phyloP scores from a whole-genome alignment of 2,888 invertebrate genomes.

The Hydropsyche betteni region DNA sequence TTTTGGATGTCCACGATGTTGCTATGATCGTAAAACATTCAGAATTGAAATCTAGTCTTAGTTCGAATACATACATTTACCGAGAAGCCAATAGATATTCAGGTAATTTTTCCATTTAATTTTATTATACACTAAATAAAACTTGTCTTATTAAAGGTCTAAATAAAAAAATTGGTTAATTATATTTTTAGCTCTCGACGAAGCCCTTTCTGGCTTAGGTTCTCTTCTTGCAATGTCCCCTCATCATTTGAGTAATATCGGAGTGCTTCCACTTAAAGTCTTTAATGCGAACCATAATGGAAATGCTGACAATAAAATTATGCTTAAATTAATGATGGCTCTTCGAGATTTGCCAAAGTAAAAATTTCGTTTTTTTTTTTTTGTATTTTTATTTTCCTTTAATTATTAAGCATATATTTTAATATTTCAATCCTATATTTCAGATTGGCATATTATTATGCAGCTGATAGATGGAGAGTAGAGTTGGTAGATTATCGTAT shows the following conservation, averaged over 20 bases:
- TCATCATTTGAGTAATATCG: slow-evolving; percentile 63
- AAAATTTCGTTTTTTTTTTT: slow-evolving; percentile 30
- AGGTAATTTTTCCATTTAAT: slow-evolving; percentile 55
- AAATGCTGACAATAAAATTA: slow-evolving; percentile 60
- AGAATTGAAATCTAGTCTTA: slow-evolving; percentile 61
- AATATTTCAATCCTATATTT: slow-evolving; percentile 44
- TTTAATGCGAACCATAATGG: slow-evolving; percentile 57
- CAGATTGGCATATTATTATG: slow-evolving; percentile 67
- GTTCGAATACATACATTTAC: slow-evolving; percentile 63
- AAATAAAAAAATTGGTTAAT: slow-evolving; percentile 21
- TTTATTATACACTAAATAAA: not conserved
- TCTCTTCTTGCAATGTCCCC: slow-evolving; percentile 65
- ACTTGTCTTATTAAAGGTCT: not conserved
- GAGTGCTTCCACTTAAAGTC: slow-evolving; percentile 62
- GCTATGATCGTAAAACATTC: slow-evolving; percentile 63
- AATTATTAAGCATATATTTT: slow-evolving; percentile 31
- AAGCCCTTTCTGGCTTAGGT: slow-evolving; percentile 65
- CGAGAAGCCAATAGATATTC: slow-evolving; percentile 64
- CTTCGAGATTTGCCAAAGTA: slow-evolving; percentile 65
- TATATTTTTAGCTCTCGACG: slow-evolving; percentile 62
- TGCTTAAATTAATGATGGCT: slow-evolving; percentile 65
- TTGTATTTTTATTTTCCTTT: not conserved
- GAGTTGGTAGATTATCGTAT: slow-evolving; percentile 60
- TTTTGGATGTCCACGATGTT: slow-evolving; percentile 66
- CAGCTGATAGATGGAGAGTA: slow-evolving; percentile 68